A percentile compares a stretch with the other conserved stretches of the same genome.
phyloP scores from a whole-genome alignment of 2,113 vertebrate genomes.

The Numenius arquata region DNA sequence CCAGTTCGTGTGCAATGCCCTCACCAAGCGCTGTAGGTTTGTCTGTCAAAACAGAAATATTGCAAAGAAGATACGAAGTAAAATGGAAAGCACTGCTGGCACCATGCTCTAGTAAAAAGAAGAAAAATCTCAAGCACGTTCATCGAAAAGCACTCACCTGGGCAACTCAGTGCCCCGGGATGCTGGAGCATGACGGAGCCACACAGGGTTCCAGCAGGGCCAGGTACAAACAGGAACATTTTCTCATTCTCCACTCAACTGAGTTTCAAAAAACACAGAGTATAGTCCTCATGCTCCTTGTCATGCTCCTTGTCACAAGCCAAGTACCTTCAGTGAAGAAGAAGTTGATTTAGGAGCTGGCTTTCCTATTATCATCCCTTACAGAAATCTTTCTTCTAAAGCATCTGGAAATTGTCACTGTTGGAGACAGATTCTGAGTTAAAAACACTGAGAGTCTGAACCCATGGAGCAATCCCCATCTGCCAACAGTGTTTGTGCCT shows the following conservation, averaged over 20 bases:
- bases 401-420: slow-evolving; percentile 22
- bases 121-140: not conserved
- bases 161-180: not conserved
- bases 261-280: not conserved
- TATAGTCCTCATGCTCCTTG: not conserved
- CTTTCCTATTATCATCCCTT: not conserved
- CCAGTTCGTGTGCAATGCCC: not conserved
- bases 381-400: not conserved
- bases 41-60: not conserved
- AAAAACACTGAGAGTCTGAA: not conserved
- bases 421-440: not conserved
- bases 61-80: accelerated
- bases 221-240: not conserved
- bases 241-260: not conserved
- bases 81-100: not conserved
- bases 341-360: not conserved
- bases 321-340: not conserved
- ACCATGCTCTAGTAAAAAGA: not conserved
- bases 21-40: not conserved
- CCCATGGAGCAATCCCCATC: not conserved
- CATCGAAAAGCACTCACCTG: not conserved
- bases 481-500: not conserved
- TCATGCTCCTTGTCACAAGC: not conserved
- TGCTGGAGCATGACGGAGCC: not conserved
- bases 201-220: accelerated